Percentiles rank a stretch among this genome's conserved stretches.
Evolutionary conservation across 1,140 invertebrate species (phyloP).

Genomic region (Brachionus asplanchnoidis): DNA sequence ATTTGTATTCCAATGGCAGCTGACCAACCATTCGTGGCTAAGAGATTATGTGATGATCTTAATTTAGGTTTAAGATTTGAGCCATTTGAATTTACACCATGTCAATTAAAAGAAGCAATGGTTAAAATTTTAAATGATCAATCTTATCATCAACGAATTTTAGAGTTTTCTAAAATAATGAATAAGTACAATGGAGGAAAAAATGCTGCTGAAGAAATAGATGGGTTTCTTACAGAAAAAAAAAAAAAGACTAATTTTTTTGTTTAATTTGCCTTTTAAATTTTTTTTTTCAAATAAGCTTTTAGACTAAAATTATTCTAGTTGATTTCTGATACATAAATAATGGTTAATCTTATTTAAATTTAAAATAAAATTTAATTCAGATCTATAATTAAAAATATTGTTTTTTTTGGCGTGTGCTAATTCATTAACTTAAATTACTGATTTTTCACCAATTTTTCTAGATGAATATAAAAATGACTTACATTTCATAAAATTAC

Average conservation of each 20-base stretch:
- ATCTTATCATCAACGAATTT: not conserved
- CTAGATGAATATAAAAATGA: no score
- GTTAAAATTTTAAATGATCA: not conserved
- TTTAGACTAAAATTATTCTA: no score
- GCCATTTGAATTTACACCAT: not conserved
- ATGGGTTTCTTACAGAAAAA: not conserved
- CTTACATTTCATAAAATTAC: no score
- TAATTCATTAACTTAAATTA: no score
- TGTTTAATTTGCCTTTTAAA: not conserved
- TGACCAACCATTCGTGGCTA: constrained; percentile 20
- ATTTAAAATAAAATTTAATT: no score
- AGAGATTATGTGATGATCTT: not conserved
- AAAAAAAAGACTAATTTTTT: not conserved
- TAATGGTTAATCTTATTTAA: no score
- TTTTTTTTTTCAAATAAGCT: no score
- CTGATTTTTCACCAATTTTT: no score
- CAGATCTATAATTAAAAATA: no score
- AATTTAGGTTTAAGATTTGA: not conserved
- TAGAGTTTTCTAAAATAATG: not conserved
- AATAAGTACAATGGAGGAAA: not conserved
- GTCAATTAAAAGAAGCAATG: not conserved
- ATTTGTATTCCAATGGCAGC: not conserved
- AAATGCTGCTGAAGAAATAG: not conserved
- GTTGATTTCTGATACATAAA: no score
- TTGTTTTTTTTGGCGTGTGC: no score